Conservation (phyloP, 2,113 vertebrate genomes). For the Patagioenas fasciata region DNA sequence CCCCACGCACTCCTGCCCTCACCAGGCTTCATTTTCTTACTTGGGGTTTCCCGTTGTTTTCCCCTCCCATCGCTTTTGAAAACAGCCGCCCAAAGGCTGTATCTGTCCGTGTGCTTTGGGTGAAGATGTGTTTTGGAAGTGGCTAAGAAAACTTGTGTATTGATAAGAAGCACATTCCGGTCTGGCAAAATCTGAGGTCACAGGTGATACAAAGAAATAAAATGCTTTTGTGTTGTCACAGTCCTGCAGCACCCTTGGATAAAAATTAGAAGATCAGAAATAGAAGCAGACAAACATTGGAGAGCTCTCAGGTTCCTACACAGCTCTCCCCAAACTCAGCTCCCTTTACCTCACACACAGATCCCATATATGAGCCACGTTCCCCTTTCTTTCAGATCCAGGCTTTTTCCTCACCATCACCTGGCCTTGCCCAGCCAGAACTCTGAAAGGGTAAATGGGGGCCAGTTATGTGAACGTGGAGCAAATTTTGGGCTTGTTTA, state of each 20-base stretch:
- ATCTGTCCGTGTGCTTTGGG: neutral
- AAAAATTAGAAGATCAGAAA: neutral
- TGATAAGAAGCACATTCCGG: rapidly evolving
- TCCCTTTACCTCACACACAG: rapidly evolving
- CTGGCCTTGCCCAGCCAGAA: neutral
- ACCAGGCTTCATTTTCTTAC: rapidly evolving
- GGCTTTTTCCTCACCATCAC: neutral
- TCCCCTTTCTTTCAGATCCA: neutral
- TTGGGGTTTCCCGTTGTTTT: neutral
- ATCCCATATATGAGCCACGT: neutral
- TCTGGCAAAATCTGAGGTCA: neutral
- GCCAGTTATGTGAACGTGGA: neutral
- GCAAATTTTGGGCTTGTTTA: rapidly evolving
- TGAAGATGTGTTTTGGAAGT: neutral
- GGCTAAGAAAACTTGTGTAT: rapidly evolving
- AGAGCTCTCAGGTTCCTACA: neutral
- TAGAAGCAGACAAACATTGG: rapidly evolving
- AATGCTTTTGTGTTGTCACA: neutral
- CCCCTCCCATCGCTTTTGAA: neutral
- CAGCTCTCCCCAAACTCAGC: no score
- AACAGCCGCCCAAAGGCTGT: neutral
- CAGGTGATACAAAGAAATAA: neutral
- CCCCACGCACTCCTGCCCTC: neutral
- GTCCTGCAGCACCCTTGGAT: neutral
- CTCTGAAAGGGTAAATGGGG: neutral